Evolutionary conservation across 1,140 invertebrate species (phyloP).

Genomic region (Amphibalanus amphitrite): DNA sequence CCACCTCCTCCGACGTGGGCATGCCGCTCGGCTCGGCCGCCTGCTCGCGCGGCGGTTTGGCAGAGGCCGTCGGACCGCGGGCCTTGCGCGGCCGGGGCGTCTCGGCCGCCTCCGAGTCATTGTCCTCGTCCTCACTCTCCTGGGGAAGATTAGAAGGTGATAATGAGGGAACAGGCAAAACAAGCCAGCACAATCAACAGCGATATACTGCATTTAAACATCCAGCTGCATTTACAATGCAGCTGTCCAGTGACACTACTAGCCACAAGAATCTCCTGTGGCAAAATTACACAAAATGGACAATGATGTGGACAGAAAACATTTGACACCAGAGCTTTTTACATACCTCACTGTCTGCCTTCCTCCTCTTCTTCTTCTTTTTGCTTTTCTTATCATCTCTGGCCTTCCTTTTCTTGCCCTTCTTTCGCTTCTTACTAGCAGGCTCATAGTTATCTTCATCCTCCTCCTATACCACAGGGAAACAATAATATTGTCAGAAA

Average conservation of each 20-base stretch:
- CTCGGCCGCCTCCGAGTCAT: background rate
- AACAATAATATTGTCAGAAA: too few species aligned
- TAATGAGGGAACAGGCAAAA: too few species aligned
- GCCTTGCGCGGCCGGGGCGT: background rate
- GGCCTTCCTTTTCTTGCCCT: slow-evolving; percentile 77
- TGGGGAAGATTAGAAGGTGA: too few species aligned
- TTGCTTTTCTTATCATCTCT: slow-evolving; percentile 71
- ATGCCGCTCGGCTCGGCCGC: background rate
- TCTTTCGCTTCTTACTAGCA: slow-evolving; percentile 34
- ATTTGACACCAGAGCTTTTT: too few species aligned
- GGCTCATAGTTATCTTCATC: background rate
- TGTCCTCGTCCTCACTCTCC: background rate
- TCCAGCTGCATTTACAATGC: too few species aligned
- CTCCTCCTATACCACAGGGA: background rate
- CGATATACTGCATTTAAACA: too few species aligned
- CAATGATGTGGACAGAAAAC: too few species aligned
- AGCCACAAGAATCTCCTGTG: too few species aligned
- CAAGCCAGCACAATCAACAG: too few species aligned
- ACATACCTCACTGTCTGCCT: slow-evolving; percentile 50
- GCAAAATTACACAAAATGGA: too few species aligned
- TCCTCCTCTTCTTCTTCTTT: slow-evolving; percentile 82
- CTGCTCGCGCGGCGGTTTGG: slow-evolving; percentile 1
- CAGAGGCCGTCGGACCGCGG: background rate
- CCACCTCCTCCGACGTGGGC: background rate
- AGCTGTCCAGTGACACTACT: too few species aligned